These are phyloP conservation scores for Chinchilla lanigera DNA, from an alignment of 2,113 vertebrate species.

Conservation along the genomic window DNA sequence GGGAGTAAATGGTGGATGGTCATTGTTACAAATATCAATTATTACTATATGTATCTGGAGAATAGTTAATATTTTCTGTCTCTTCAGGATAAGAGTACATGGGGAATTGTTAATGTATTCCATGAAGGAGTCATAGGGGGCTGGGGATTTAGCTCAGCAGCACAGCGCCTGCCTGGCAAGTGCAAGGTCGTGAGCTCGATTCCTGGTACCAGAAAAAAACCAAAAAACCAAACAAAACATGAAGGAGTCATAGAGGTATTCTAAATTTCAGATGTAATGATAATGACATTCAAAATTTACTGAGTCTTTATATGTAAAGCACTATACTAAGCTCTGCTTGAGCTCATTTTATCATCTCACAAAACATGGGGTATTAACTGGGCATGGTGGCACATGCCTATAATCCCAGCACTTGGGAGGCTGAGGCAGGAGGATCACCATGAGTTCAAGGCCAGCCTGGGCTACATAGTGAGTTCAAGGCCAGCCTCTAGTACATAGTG, in stretches of 20 bases:
- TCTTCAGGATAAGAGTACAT: neutral
- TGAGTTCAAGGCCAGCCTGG: no score
- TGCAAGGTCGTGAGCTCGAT: no score
- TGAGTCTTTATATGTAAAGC: neutral
- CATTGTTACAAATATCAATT: neutral
- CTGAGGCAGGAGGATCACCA: no score
- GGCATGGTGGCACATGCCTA: no score
- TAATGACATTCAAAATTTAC: slow-evolving; percentile 5
- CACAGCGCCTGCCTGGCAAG: no score
- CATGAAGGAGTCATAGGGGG: neutral
- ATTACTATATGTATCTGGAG: neutral
- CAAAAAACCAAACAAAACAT: no score
- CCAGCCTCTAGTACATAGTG: no score
- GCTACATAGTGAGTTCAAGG: no score
- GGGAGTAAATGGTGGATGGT: neutral
- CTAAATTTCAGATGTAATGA: slow-evolving; percentile 7
- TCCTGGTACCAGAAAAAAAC: no score
- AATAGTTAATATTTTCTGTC: neutral
- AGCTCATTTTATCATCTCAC: slow-evolving; percentile 32
- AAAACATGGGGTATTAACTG: neutral
- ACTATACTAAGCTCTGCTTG: neutral
- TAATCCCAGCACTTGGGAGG: no score
- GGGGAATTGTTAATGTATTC: slow-evolving; percentile 40
- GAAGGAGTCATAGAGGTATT: neutral
- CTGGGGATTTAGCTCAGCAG: no score